Conservation (phyloP, 2,888 invertebrate genomes). For the Pammene aurita region DNA sequence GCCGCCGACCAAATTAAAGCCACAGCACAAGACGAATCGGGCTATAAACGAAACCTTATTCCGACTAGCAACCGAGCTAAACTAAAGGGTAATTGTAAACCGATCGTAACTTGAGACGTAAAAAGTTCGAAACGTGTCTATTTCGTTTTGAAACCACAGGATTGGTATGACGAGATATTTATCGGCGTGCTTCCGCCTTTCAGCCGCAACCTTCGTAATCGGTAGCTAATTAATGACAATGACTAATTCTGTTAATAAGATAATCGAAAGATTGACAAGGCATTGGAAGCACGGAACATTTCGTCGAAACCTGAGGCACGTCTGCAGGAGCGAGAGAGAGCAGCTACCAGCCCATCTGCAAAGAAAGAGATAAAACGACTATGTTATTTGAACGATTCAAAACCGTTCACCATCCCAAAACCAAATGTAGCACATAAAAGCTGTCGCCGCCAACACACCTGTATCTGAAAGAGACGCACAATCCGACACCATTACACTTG, state of each 20-base stretch:
- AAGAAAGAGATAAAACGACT: constrained; percentile 76
- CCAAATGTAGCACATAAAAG: constrained; percentile 65
- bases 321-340: constrained; percentile 56
- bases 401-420: constrained; percentile 65
- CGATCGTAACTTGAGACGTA: constrained; percentile 20
- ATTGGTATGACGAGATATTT: constrained; percentile 37
- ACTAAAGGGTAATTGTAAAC: constrained; percentile 17
- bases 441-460: constrained; percentile 56
- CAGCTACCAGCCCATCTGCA: constrained; percentile 68
- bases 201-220: constrained; percentile 35
- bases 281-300: constrained; percentile 9
- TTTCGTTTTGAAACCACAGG: constrained; percentile 36
- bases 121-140: constrained; percentile 32
- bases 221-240: constrained; percentile 35
- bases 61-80: constrained; percentile 21
- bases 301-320: constrained; percentile 38
- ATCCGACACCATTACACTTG: constrained; percentile 63
- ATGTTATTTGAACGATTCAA: constrained; percentile 64
- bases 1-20: constrained; percentile 37
- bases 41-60: constrained; percentile 35
- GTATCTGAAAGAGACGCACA: constrained; percentile 63
- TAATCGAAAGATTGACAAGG: constrained; percentile 38
- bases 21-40: constrained; percentile 30
- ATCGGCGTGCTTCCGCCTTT: constrained; percentile 36
- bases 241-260: constrained; percentile 35